A percentile compares a stretch with the other conserved stretches of the same genome.
These are phyloP conservation scores for Archivesica marissinica DNA, from an alignment of 1,140 invertebrate species.

Conservation along the genomic window DNA sequence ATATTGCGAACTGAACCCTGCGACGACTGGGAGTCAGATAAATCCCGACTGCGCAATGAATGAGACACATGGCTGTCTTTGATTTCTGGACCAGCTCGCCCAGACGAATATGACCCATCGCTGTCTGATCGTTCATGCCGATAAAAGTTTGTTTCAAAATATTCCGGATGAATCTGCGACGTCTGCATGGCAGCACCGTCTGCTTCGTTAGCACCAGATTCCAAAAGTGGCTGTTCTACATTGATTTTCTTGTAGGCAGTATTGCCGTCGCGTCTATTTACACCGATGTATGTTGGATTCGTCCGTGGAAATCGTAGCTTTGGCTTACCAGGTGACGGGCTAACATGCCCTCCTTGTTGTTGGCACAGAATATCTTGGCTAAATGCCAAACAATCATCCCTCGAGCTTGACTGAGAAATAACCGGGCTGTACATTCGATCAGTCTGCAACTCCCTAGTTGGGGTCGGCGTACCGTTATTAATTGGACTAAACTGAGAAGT, in stretches of 20 bases:
- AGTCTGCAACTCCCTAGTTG: constrained; percentile 41
- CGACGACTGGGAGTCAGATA: constrained; percentile 84
- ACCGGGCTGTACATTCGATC: constrained; percentile 69
- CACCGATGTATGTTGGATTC: constrained; percentile 82
- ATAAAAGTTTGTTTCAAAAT: constrained; percentile 70
- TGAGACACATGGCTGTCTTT: constrained; percentile 73
- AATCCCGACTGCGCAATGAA: constrained; percentile 82
- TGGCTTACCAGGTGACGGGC: constrained; percentile 77
- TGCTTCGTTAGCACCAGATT: constrained; percentile 63
- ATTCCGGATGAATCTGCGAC: constrained; percentile 73
- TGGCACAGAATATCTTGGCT: constrained; percentile 81
- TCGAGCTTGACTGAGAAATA: constrained; percentile 39
- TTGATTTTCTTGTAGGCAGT: constrained; percentile 78
- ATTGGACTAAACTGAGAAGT: constrained; percentile 49
- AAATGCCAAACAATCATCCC: constrained; percentile 78
- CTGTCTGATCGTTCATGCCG: constrained; percentile 81
- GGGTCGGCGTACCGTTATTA: constrained; percentile 28
- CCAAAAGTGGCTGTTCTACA: constrained; percentile 67
- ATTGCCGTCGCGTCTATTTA: constrained; percentile 77
- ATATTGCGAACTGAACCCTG: constrained; percentile 83
- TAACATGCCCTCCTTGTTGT: constrained; percentile 72
- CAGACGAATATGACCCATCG: constrained; percentile 81
- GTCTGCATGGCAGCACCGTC: constrained; percentile 67
- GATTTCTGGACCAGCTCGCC: constrained; percentile 67
- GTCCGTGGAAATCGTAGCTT: constrained; percentile 83